phyloP scores from a whole-genome alignment of 2,113 vertebrate genomes.

The Tetraodon nigroviridis region DNA sequence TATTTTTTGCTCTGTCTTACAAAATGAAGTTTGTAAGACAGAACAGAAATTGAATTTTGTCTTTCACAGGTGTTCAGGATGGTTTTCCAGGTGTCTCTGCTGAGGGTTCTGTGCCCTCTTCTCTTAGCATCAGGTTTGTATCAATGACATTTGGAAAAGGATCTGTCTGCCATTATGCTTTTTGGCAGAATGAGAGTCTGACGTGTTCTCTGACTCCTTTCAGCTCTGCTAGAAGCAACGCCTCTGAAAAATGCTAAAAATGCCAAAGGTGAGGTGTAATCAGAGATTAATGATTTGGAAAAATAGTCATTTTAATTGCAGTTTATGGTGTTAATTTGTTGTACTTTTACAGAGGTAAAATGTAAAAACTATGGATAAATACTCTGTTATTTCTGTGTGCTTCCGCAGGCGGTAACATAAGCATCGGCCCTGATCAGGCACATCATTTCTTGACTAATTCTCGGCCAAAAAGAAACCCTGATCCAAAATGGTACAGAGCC shows the following conservation, averaged over 20 bases:
- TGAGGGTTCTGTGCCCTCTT: slow-evolving; percentile 39
- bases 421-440: slow-evolving; percentile 52
- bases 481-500: slow-evolving; percentile 65
- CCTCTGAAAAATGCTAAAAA: slow-evolving; percentile 56
- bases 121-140: slow-evolving; percentile 57
- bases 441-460: slow-evolving; percentile 63
- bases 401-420: slow-evolving; percentile 31
- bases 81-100: slow-evolving; percentile 23
- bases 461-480: slow-evolving; percentile 52
- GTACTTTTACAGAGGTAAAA: too few species aligned
- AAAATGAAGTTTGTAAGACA: background rate
- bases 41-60: background rate
- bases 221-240: slow-evolving; percentile 59
- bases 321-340: too few species aligned
- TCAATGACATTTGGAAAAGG: background rate
- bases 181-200: too few species aligned
- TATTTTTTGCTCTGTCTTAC: background rate
- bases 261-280: slow-evolving; percentile 42
- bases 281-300: background rate
- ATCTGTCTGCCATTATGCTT: background rate
- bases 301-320: background rate
- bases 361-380: background rate
- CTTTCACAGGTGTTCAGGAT: slow-evolving; percentile 49
- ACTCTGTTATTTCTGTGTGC: background rate
- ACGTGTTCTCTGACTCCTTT: slow-evolving; percentile 24